Evolutionary conservation across 2,888 invertebrate genomes (phyloP).

Genomic region (Stictocephala bisonia): DNA sequence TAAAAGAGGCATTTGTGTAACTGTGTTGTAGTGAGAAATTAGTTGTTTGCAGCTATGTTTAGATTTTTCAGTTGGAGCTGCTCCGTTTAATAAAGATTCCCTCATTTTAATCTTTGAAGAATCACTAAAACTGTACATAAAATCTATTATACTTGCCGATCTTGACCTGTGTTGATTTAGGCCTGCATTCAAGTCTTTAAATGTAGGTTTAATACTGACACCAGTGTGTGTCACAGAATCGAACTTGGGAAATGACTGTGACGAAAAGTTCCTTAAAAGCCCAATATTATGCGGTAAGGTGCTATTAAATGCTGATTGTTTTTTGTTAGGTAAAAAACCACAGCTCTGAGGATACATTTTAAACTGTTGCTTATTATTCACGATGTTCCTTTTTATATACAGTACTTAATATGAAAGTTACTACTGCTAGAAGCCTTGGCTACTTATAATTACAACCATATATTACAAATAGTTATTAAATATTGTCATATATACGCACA

Average conservation of each 20-base stretch:
- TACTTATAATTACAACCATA: too few species aligned
- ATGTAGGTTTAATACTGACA: not conserved
- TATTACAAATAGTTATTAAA: too few species aligned
- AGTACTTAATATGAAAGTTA: too few species aligned
- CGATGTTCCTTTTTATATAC: too few species aligned
- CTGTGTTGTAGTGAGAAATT: not conserved
- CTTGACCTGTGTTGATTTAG: too few species aligned
- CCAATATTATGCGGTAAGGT: not conserved
- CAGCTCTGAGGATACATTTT: constrained; percentile 18
- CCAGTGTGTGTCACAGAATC: not conserved
- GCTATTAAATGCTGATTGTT: not conserved
- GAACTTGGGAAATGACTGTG: not conserved
- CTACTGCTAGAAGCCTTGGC: too few species aligned
- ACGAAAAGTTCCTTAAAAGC: not conserved
- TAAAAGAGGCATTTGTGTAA: constrained; percentile 7
- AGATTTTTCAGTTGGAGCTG: not conserved
- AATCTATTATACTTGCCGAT: not conserved
- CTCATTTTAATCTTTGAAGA: not conserved
- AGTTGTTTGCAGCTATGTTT: constrained; percentile 7
- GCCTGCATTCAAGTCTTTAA: not conserved
- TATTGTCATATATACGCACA: too few species aligned
- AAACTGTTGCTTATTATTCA: too few species aligned
- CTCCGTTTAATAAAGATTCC: not conserved
- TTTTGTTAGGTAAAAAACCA: constrained; percentile 17
- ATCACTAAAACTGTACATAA: constrained; percentile 17